Percentiles rank a stretch among this genome's conserved stretches.
Conservation (phyloP, 2,797 vertebrate genomes). For the Galaxias olidus region DNA sequence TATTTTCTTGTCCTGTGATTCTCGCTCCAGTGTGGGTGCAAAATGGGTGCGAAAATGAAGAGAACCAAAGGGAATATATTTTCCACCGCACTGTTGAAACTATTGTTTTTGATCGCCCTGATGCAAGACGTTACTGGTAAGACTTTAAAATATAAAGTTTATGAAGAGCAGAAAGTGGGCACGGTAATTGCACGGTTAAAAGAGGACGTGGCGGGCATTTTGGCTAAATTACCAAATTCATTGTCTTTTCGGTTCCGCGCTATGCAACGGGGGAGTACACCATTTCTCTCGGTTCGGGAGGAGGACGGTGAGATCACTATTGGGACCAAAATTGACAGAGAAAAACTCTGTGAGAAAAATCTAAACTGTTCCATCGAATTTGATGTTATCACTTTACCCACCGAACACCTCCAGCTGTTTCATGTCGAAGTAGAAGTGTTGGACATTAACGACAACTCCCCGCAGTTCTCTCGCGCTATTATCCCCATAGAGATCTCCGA, state of each 20-base stretch:
- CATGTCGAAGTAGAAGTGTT: constrained; percentile 94
- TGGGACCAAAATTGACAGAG: constrained; percentile 90
- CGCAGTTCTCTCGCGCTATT: constrained; percentile 88
- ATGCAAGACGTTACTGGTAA: constrained; percentile 69
- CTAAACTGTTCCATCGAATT: constrained; percentile 95
- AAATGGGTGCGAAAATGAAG: constrained; percentile 55
- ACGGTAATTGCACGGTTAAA: constrained; percentile 87
- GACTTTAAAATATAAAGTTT: constrained; percentile 93
- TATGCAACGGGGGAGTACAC: constrained; percentile 87
- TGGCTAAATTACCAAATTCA: constrained; percentile 84
- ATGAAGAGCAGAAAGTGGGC: constrained; percentile 93
- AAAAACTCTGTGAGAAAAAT: constrained; percentile 94
- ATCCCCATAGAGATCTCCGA: constrained; percentile 95
- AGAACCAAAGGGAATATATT: constrained; percentile 48
- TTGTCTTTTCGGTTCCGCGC: constrained; percentile 88
- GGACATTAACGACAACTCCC: constrained; percentile 97
- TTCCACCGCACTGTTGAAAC: constrained; percentile 49
- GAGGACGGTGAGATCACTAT: constrained; percentile 93
- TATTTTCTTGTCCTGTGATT: constrained; percentile 38
- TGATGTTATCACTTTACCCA: constrained; percentile 94
- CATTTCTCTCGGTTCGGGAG: constrained; percentile 86
- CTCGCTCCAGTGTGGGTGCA: constrained; percentile 35
- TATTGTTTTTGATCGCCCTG: constrained; percentile 57
- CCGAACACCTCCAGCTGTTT: constrained; percentile 93
- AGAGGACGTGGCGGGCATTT: constrained; percentile 86